Percentiles rank a stretch among this genome's conserved stretches.
Conservation (phyloP, 1,140 invertebrate species). For the Sitobion miscanthi region DNA sequence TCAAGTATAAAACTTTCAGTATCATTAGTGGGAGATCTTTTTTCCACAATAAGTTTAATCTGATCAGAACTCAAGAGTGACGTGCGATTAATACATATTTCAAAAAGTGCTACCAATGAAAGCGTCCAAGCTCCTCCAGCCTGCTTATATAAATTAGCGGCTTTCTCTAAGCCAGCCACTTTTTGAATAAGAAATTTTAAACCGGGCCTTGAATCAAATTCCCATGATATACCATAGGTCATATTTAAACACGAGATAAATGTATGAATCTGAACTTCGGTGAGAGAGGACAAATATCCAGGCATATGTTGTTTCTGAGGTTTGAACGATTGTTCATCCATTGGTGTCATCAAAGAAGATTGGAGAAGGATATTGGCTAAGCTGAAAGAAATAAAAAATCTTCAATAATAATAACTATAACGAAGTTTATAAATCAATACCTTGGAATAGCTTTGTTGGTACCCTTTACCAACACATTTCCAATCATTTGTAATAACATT, state of each 20-base stretch:
- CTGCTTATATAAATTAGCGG: constrained; percentile 90
- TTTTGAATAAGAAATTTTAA: constrained; percentile 93
- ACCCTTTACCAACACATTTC: constrained; percentile 80
- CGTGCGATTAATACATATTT: constrained; percentile 68
- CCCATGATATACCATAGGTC: constrained; percentile 79
- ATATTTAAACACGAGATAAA: constrained; percentile 80
- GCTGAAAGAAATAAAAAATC: constrained; percentile 60
- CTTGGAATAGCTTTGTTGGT: constrained; percentile 66
- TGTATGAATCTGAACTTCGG: constrained; percentile 68
- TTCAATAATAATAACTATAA: neutral
- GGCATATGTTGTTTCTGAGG: constrained; percentile 58
- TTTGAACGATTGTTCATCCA: constrained; percentile 36
- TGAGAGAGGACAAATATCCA: constrained; percentile 65
- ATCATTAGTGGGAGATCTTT: constrained; percentile 59
- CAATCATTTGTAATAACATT: constrained; percentile 88
- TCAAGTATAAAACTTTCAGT: constrained; percentile 61
- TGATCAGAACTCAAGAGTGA: constrained; percentile 23
- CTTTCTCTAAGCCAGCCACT: constrained; percentile 84
- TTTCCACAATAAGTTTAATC: constrained; percentile 26
- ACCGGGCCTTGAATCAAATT: constrained; percentile 87
- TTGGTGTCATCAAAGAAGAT: constrained; percentile 59
- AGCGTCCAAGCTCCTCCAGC: constrained; percentile 90
- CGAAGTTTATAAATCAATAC: constrained; percentile 60
- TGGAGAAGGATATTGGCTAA: constrained; percentile 64
- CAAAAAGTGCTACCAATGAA: constrained; percentile 84